Base-by-base conservation (phyloP, 2,113 vertebrate genomes). In the Trichechus manatus region DNA sequence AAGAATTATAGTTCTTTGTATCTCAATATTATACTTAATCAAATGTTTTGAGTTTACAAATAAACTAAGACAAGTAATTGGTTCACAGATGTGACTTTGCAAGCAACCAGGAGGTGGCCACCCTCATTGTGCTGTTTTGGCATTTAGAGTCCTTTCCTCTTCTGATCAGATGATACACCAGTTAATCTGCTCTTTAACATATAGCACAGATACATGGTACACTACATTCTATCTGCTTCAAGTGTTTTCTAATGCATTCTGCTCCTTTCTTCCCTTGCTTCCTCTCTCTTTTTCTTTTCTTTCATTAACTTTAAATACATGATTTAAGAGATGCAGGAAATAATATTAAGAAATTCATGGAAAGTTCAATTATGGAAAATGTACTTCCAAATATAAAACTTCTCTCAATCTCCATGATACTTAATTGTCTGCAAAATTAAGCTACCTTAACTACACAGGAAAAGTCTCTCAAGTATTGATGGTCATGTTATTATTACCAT, bases 261-360 rank as follows among this genome's bases (percentile, higher is more conserved):
- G 10, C 23, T 79, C 11, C 78, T 66, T 79, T 31, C 75, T 15
- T 70, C 6, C 39, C 13, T 56, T 56, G 53, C 53, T 56, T 56
- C 14, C 53, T 56, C 53, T 56, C 15, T 13, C 14, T 56, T 56
- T 74, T 33, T 63, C 44, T n/a, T 19, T 25, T 63, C 44, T n/a
- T 19, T 25, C 56, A 91, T 83, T 95, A 78, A 85, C 31, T 74
- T 83, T 79, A 25, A 94, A 95, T 84, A 33, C 1, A 68, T 20
- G 22, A 93, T 53, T 14, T 42, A 56, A 88, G 20, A 75, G 23
- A 87, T 23, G 9, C 5, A 87, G 42, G 19, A 89, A 89, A 66
- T 72, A 97, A 23, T 63, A 87, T 47, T 68, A 47, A 96, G 74
- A 92, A 91, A 83, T 79, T 77, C 81, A 77, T 23, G 17, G 53